Percentiles rank a stretch among this genome's conserved stretches.
phyloP scores from a whole-genome alignment of 2,797 vertebrate genomes.

The Lepus oiostolus region DNA sequence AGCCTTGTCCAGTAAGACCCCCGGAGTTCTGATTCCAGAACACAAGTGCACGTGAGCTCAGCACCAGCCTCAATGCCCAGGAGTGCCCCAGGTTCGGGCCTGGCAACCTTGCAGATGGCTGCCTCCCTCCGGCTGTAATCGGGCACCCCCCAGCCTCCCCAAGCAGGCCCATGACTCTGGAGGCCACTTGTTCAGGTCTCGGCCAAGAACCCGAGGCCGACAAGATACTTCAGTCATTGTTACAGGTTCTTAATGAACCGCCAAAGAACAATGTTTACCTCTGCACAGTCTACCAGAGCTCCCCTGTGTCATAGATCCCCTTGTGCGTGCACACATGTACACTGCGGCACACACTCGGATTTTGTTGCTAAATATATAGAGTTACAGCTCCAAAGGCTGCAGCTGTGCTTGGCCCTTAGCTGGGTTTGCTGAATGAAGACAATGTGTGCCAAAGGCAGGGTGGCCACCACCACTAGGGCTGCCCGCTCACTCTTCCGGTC shows the following conservation, averaged over 20 bases:
- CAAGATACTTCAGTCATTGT: background rate
- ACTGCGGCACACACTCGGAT: background rate
- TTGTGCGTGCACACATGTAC: background rate
- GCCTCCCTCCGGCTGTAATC: background rate
- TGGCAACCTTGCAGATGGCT: background rate
- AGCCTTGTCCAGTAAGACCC: background rate
- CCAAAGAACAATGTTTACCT: background rate
- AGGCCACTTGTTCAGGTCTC: background rate
- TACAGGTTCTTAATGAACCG: background rate
- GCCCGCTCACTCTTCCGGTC: background rate
- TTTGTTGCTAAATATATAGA: background rate
- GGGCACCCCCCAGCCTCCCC: background rate
- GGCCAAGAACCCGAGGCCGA: background rate
- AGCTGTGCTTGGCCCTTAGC: conserved; percentile 14
- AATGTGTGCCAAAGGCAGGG: background rate
- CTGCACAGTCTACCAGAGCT: background rate
- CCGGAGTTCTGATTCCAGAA: background rate
- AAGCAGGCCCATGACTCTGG: background rate
- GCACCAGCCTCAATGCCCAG: background rate
- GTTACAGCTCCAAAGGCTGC: background rate
- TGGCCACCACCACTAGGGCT: background rate
- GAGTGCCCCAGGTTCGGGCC: background rate
- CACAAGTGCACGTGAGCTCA: background rate
- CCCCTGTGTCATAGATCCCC: background rate
- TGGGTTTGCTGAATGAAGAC: conserved; percentile 18